A percentile compares a stretch with the other conserved stretches of the same genome.
phyloP scores from a whole-genome alignment of 2,113 vertebrate species.

The Cynopterus brachyotis region DNA sequence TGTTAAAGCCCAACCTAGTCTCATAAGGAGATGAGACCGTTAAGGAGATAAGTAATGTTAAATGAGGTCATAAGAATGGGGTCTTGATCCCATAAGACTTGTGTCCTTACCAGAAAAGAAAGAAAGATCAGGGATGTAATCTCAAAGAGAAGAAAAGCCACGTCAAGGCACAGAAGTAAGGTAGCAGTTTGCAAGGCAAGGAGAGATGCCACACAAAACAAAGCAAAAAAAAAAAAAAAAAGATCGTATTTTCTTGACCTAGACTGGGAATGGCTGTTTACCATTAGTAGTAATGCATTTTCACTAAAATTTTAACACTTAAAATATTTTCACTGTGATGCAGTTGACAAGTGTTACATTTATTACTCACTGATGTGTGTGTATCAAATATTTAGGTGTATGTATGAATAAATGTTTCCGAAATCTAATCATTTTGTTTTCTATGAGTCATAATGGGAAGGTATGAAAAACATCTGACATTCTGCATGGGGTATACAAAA shows the following conservation, averaged over 20 bases:
- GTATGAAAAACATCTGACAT: neutral
- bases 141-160: neutral
- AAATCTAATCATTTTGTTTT: neutral
- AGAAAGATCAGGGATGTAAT: neutral
- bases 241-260: neutral
- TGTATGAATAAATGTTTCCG: neutral
- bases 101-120: neutral
- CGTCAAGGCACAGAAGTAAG: neutral
- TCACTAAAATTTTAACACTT: neutral
- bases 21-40: neutral
- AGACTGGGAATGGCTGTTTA: neutral
- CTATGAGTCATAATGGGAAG: neutral
- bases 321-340: neutral
- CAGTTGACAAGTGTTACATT: neutral
- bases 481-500: neutral
- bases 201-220: neutral
- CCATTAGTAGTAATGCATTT: neutral
- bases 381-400: neutral
- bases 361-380: neutral
- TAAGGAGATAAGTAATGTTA: neutral
- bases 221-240: neutral
- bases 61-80: neutral
- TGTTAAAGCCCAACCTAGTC: neutral
- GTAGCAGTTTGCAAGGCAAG: neutral
- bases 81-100: neutral